These are phyloP conservation scores for Dioctria rufipes DNA, from an alignment of 2,888 invertebrate genomes.

Conservation along the genomic window DNA sequence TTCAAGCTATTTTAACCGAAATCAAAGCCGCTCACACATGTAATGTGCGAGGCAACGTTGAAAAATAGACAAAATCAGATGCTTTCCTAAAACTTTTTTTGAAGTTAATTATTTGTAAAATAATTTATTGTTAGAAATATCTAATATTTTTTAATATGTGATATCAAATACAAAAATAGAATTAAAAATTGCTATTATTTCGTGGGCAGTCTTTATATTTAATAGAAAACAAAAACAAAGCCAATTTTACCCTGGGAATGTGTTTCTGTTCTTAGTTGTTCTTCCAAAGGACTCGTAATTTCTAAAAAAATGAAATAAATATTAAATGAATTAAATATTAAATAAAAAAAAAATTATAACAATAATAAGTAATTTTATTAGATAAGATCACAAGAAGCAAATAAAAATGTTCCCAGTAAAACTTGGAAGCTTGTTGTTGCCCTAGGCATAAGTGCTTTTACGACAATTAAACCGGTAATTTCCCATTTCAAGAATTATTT, in stretches of 20 bases:
- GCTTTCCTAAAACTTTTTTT: no score
- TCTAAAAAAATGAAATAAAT: conserved; percentile 26
- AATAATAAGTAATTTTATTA: not conserved
- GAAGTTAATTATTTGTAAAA: no score
- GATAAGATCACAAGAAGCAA: not conserved
- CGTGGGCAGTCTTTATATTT: no score
- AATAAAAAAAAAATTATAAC: conserved; percentile 9
- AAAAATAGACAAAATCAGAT: no score
- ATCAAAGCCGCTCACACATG: no score
- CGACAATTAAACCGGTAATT: not conserved
- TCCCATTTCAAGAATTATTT: not conserved
- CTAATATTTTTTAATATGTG: no score
- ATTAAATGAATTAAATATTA: not conserved
- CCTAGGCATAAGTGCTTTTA: not conserved
- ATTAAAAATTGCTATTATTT: no score
- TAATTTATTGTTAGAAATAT: no score
- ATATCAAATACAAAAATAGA: no score
- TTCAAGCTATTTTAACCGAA: no score
- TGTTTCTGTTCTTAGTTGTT: conserved; percentile 25
- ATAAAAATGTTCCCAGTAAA: not conserved
- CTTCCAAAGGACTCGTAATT: conserved; percentile 25
- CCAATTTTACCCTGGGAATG: conserved; percentile 54
- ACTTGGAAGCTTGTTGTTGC: not conserved
- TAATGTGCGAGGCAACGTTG: no score
- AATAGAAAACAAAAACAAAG: not conserved